These are phyloP conservation scores for Umimayanthus chanpuru DNA, from an alignment of 92 coral and sea anemone genomes.

Conservation along the genomic window DNA sequence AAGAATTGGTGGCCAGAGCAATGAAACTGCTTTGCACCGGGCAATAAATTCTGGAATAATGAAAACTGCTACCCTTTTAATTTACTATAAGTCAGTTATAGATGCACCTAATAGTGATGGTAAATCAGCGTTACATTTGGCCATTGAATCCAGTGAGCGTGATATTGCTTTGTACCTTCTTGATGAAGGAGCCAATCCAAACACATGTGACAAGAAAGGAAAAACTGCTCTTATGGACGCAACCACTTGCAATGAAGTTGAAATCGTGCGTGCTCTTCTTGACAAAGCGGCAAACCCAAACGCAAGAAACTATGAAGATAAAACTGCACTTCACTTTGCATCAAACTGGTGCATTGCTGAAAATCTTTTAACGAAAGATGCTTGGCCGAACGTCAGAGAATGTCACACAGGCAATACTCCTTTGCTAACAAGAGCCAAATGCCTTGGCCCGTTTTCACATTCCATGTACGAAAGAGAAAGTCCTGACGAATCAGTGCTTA, in stretches of 20 bases:
- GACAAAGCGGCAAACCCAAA: background rate
- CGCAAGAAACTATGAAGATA: background rate
- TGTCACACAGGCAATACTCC: background rate
- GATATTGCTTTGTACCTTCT: background rate
- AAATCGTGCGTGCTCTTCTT: background rate
- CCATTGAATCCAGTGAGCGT: background rate
- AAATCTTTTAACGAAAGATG: background rate
- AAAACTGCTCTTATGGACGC: background rate
- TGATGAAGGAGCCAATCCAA: background rate
- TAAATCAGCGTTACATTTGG: background rate
- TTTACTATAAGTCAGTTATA: background rate
- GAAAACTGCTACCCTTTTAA: background rate
- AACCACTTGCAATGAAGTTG: background rate
- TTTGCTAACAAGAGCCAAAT: background rate
- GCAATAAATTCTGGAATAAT: background rate
- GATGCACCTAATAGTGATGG: background rate
- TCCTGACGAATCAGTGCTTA: background rate
- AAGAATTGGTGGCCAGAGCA: too few species aligned
- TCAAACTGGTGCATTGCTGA: background rate
- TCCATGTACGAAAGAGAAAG: background rate
- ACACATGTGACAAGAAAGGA: background rate
- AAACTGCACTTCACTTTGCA: background rate
- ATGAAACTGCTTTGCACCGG: background rate
- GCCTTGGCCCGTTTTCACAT: background rate
- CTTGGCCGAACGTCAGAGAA: background rate